Conservation (phyloP, 2,113 vertebrate genomes). For the Sardina pilchardus region DNA sequence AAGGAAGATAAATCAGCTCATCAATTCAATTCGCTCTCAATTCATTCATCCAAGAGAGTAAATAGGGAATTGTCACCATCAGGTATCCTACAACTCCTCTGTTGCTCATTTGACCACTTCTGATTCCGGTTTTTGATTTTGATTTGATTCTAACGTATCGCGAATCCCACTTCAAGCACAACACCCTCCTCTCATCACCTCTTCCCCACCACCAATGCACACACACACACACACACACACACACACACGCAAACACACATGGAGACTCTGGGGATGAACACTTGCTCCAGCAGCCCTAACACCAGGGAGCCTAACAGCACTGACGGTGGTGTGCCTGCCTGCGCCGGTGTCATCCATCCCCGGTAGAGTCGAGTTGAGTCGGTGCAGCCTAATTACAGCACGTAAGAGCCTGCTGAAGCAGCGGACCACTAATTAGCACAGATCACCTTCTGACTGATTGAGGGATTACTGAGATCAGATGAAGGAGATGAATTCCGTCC, state of each 20-base stretch:
- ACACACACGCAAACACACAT: not conserved
- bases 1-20: too few species aligned
- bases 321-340: not conserved
- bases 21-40: too few species aligned
- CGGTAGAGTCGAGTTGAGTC: constrained; percentile 58
- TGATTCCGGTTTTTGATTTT: too few species aligned
- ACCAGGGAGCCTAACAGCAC: not conserved
- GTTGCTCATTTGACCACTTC: too few species aligned
- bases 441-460: constrained; percentile 76
- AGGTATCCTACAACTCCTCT: too few species aligned
- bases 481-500: too few species aligned
- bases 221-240: not conserved
- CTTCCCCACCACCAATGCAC: not conserved
- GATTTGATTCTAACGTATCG: too few species aligned
- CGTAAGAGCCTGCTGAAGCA: constrained; percentile 72
- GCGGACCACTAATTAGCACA: constrained; percentile 80
- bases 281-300: not conserved
- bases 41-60: too few species aligned
- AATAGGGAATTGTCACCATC: too few species aligned
- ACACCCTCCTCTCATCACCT: too few species aligned
- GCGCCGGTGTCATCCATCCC: not conserved
- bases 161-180: too few species aligned
- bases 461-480: constrained; percentile 80
- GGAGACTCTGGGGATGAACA: not conserved
- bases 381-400: constrained; percentile 84